phyloP scores from a whole-genome alignment of 2,888 invertebrate genomes.

The Dastarcus helophoroides region DNA sequence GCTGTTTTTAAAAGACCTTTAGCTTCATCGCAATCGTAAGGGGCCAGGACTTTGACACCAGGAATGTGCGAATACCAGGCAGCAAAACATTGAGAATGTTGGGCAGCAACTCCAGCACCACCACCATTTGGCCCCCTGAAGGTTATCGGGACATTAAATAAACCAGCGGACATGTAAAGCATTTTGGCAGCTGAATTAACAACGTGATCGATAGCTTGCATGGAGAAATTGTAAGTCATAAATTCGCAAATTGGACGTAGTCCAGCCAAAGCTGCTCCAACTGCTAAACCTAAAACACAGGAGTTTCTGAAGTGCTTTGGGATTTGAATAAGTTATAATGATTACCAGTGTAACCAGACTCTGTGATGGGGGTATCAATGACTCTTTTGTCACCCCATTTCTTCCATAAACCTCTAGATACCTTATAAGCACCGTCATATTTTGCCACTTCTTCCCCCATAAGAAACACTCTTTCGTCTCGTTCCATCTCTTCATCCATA shows the following conservation, averaged over 20 bases:
- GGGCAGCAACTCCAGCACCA: constrained; percentile 89
- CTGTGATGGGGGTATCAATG: constrained; percentile 97
- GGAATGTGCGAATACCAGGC: constrained; percentile 97
- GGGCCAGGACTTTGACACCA: constrained; percentile 88
- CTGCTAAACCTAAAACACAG: constrained; percentile 54
- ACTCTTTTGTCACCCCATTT: constrained; percentile 96
- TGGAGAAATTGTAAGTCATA: constrained; percentile 66
- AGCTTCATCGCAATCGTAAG: constrained; percentile 86
- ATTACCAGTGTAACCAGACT: constrained; percentile 88
- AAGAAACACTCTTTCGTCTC: constrained; percentile 78
- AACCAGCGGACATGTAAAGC: constrained; percentile 54
- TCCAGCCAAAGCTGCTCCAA: constrained; percentile 59
- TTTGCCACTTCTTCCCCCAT: constrained; percentile 95
- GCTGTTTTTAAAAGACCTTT: constrained; percentile 89
- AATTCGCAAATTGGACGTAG: constrained; percentile 58
- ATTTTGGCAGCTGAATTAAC: constrained; percentile 60
- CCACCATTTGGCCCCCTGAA: constrained; percentile 98
- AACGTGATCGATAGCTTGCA: constrained; percentile 64
- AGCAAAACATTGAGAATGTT: constrained; percentile 96
- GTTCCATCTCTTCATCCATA: constrained; percentile 91
- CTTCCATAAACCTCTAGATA: constrained; percentile 89
- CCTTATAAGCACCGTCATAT: constrained; percentile 97
- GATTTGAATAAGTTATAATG: too few relatives aligned
- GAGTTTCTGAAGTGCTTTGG: too few relatives aligned
- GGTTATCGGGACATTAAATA: constrained; percentile 72